phyloP scores from a whole-genome alignment of 2,888 invertebrate species.

The Stenchaetothrips biformis region DNA sequence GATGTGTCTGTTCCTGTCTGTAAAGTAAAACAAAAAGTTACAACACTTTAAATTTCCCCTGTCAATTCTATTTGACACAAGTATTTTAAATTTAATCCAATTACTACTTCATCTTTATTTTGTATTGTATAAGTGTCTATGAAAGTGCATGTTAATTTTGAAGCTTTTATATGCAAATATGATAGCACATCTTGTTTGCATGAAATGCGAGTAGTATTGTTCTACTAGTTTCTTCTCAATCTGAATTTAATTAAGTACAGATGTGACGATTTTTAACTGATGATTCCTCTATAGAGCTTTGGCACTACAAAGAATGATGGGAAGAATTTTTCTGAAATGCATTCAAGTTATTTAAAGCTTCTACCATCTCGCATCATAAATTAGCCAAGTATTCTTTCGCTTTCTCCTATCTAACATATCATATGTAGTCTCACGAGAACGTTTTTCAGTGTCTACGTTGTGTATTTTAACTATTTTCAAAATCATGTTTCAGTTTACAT shows the following conservation, averaged over 20 bases:
- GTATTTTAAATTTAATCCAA: no score
- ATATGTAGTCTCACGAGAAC: neutral
- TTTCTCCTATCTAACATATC: neutral
- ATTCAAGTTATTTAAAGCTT: neutral
- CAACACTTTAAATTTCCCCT: no score
- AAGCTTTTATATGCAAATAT: constrained; percentile 3
- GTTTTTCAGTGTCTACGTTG: neutral
- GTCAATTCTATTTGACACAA: no score
- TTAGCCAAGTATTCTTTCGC: neutral
- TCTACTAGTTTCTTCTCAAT: neutral
- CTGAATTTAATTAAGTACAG: neutral
- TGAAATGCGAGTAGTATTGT: constrained; percentile 1
- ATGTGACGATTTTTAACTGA: neutral
- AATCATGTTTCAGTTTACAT: neutral
- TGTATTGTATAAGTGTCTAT: neutral
- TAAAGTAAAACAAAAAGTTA: no score
- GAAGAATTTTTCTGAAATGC: constrained; percentile 5
- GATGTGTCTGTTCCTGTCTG: no score
- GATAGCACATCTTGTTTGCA: constrained; percentile 18
- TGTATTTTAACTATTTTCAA: neutral
- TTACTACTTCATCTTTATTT: no score
- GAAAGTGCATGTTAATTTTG: neutral
- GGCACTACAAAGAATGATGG: neutral
- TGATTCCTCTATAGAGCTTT: neutral
- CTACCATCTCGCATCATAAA: neutral